Percentiles rank a stretch among this genome's conserved stretches.
Evolutionary conservation across 2,113 vertebrate species (phyloP).

Genomic region (Xiphophorus hellerii): DNA sequence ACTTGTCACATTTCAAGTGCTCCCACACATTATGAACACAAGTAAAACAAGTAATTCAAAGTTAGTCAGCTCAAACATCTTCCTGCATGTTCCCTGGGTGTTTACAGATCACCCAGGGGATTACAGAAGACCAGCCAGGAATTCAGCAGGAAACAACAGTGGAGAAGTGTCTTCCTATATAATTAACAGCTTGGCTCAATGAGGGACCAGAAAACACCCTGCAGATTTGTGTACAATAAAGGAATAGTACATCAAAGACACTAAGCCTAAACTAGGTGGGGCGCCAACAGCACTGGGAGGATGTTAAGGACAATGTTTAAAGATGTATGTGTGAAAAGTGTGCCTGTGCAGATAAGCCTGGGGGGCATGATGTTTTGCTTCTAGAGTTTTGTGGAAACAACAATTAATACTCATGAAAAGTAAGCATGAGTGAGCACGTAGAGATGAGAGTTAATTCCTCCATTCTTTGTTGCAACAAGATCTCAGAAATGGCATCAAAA

Average conservation of each 20-base stretch:
- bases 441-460: constrained; percentile 48
- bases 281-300: constrained; percentile 49
- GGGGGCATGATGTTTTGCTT: constrained; percentile 56
- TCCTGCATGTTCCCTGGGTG: constrained; percentile 11
- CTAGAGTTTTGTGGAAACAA: constrained; percentile 59
- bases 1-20: neutral
- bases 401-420: constrained; percentile 62
- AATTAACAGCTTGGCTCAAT: constrained; percentile 53
- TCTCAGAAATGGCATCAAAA: constrained; percentile 31
- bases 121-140: constrained; percentile 29
- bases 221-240: constrained; percentile 49
- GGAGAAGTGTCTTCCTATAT: constrained; percentile 41
- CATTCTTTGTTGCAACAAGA: constrained; percentile 33
- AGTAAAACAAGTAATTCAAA: constrained; percentile 23
- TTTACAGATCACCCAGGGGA: constrained; percentile 28
- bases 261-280: constrained; percentile 39
- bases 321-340: constrained; percentile 26
- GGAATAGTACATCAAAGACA: constrained; percentile 62
- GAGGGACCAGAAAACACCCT: constrained; percentile 50
- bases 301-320: constrained; percentile 53
- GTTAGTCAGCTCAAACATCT: constrained; percentile 7
- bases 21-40: constrained; percentile 17
- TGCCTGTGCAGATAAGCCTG: constrained; percentile 37
- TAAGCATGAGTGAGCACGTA: constrained; percentile 28
- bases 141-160: constrained; percentile 32